Conservation (phyloP, 2,113 vertebrate species). For the Rynchops niger region DNA sequence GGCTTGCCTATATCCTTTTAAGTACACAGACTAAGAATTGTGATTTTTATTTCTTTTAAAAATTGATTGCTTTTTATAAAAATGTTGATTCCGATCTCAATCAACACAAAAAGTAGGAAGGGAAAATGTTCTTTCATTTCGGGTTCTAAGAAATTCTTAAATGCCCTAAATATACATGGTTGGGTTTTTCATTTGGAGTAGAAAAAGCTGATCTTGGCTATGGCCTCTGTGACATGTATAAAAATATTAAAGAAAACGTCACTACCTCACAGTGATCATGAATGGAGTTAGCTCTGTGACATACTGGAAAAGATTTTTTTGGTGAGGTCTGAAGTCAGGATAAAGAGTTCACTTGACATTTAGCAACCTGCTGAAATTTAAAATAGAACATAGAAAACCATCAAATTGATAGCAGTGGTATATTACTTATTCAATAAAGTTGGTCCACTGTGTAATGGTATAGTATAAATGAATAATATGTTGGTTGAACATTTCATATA, state of each 20-base stretch:
- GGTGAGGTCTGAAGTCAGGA: neutral
- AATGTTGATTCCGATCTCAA: neutral
- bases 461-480: neutral
- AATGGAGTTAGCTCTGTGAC: neutral
- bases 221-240: neutral
- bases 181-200: neutral
- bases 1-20: neutral
- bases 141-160: neutral
- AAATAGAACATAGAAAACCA: neutral
- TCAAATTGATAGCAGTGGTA: neutral
- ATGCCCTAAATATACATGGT: neutral
- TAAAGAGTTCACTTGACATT: constrained; percentile 48
- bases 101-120: neutral
- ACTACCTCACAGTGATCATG: neutral
- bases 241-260: neutral
- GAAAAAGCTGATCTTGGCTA: neutral
- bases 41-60: neutral
- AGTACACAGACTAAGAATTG: neutral
- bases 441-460: neutral
- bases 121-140: neutral
- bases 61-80: neutral
- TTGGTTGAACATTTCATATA: neutral
- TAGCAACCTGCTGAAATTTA: constrained; percentile 40
- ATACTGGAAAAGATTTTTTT: neutral
- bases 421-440: neutral